Evolutionary conservation across 2,113 vertebrate genomes (phyloP), one percentile per base, ranked within the genome.

Genomic region (Silurus glanis): DNA sequence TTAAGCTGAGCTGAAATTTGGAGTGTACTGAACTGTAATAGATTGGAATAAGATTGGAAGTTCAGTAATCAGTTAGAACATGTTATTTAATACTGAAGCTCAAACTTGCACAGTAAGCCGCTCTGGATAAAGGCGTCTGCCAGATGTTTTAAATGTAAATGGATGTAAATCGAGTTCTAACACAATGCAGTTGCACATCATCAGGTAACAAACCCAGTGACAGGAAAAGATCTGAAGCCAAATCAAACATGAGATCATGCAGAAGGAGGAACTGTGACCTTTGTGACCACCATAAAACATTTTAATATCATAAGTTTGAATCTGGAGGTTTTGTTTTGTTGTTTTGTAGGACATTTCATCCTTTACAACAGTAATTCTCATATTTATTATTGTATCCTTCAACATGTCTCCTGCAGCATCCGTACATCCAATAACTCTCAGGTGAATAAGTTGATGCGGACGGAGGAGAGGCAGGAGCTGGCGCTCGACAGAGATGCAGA

Each of bases 381-480:
- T n/a, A 9, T 45, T 79, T 45, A 23, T 49, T 62, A n/a, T n/a
- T 51, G 28, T 25, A n/a, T 13, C 80, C 45, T 66, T 51, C 47
- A 88, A 53, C 72, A 12, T 0, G 21, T 86, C 21, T 55, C 49
- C 56, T 69, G 21, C 91, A 99, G 97, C 2, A 64, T 99, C 82
- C 97, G 97, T 80, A 96, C 95, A 45, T 97, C 97, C 0, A 97
- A 95, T 93, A 96, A 98, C 88, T 67, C 91, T 0, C 96, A 97
- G 92, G 97, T 99, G 85, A 99, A 99, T 93, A 96, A 90, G 90
- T 91, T 99, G 91, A 96, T 98, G 97, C 96, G 92, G 93, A 98
- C 97, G 0, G 97, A 97, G 91, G 96, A 96, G 16, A 90, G 91
- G 9, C 84, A 87, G 0, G 92, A 91, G 5, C 89, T 90, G 82